A percentile compares a stretch with the other conserved stretches of the same genome.
These are phyloP conservation scores for Crioceris asparagi DNA, from an alignment of 2,888 invertebrate species.

Conservation along the genomic window DNA sequence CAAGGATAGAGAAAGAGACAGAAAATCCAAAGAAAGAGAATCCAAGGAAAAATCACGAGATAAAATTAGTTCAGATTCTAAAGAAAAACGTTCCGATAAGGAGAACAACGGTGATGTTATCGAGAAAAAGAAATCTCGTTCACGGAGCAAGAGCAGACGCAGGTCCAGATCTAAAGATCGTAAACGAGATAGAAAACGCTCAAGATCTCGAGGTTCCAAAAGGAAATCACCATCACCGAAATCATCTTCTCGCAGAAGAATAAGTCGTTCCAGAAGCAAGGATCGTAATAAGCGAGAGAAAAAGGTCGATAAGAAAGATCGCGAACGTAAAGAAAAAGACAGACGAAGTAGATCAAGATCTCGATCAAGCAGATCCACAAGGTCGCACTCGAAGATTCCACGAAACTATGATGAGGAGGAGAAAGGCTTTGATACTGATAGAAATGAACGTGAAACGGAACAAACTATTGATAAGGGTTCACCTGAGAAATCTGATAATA, in stretches of 20 bases:
- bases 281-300: slow-evolving; percentile 30
- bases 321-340: slow-evolving; percentile 11
- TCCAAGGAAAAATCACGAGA: slow-evolving; percentile 33
- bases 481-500: slow-evolving; percentile 53
- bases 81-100: slow-evolving; percentile 33
- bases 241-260: slow-evolving; percentile 29
- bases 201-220: slow-evolving; percentile 25
- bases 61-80: slow-evolving; percentile 30
- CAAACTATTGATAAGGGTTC: slow-evolving; percentile 43
- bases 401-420: slow-evolving; percentile 47
- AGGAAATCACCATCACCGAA: slow-evolving; percentile 37
- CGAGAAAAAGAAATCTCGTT: slow-evolving; percentile 34
- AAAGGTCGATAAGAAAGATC: slow-evolving; percentile 21
- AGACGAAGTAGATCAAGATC: slow-evolving; percentile 24
- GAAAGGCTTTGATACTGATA: slow-evolving; percentile 39
- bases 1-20: slow-evolving; percentile 23
- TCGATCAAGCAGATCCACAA: slow-evolving; percentile 22
- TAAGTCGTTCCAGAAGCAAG: slow-evolving; percentile 33
- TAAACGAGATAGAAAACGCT: slow-evolving; percentile 26
- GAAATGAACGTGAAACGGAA: slow-evolving; percentile 18
- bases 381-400: slow-evolving; percentile 33
- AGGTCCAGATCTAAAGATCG: background rate
- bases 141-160: slow-evolving; percentile 47
- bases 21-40: slow-evolving; percentile 27
- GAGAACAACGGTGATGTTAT: slow-evolving; percentile 31